Evolutionary conservation across 2,113 vertebrate genomes (phyloP), one percentile per base, ranked within the genome.

Genomic region (Siniperca knerii): DNA sequence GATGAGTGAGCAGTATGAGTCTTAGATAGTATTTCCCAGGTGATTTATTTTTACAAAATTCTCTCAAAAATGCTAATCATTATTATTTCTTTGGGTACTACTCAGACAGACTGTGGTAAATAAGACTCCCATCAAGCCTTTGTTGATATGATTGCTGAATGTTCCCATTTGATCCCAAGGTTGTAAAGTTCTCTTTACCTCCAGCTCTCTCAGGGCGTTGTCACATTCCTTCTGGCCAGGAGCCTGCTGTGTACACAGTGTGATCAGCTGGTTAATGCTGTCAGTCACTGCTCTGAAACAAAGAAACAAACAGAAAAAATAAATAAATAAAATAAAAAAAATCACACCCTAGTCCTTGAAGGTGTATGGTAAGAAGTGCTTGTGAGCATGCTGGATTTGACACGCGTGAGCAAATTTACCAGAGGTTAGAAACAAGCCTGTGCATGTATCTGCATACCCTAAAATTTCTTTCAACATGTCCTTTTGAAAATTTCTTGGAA

Each of bases 191-290:
- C 1, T 25, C 25, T 70, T 88, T 94, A 99, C 98, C 98, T 99
- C 98, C 1, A 99, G 94, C 88, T 99, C 98, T 87, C 98, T 95
- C 61, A 99, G 95, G n/a, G 98, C 98, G 0, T 99, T 99, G 90
- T 99, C 98, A 89, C 98, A 99, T 90, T 99, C 98, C 91, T 99
- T 99, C 95, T 99, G 98, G 33, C 98, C 98, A 0, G 98, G 98
- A 20, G 98, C 98, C 91, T 99, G 98, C 79, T 99, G 98, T 21
- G 98, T 99, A 13, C 98, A 99, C 91, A 99, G 93, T 0, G 97
- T 99, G 95, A 99, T 99, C 76, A 99, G 96, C 92, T 99, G 98
- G 90, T 99, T 99, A 89, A 99, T 99, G 90, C 98, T 99, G 91
- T 99, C 98, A 0, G 98, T 99, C 91, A 99, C 98, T 25, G 98